Base-by-base conservation (phyloP, 2,888 invertebrate genomes). In the Drymonia ruficornis region DNA sequence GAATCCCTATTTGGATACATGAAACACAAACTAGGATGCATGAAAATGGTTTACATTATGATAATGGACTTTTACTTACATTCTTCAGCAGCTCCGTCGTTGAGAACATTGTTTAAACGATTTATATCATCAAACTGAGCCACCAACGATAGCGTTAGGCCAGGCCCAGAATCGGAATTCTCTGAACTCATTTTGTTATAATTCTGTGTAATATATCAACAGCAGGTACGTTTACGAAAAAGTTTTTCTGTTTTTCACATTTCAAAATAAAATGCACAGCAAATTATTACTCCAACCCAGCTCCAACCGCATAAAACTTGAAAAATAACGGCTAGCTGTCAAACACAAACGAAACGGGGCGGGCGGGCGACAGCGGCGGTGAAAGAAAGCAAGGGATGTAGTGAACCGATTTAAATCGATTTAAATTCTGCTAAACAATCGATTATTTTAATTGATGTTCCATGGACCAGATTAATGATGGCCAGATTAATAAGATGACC, bases 71-170 rank as follows among this genome's bases (percentile, higher is more conserved):
- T 15, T 12, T 67, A 87, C 94, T 93, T 83, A 95, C 95, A 94
- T 91, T 95, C 95, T 86, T 96, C 96, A 16, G 95, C 94, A 2
- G 93, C 93, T 70, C 95, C 95, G 70, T 95, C 95, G 54, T 94
- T 93, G 45, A 96, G 88, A 47, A 95, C 94, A 69, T 92, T 94
- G 63, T 95, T 93, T 72, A 95, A 94, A 63, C 96, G 94, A 76
- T 95, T 94, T 67, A 96, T 88, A 85, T 96, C 96, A 80, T 96
- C 96, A 80, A 95, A 95, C 72, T 94, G 94, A 16, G 96, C 96
- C 61, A 96, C 91, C 55, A 95, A 84, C 2, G 96, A 96, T 50
- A 96, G 86, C 53, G 86, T 76, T 36, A 89, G 77, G 65, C 81
- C 78, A 49, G 81, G 70, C 12, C 87, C 84, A n/a, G 78, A 79